phyloP scores from a whole-genome alignment of 2,113 vertebrate species.

The Dipodomys merriami region DNA sequence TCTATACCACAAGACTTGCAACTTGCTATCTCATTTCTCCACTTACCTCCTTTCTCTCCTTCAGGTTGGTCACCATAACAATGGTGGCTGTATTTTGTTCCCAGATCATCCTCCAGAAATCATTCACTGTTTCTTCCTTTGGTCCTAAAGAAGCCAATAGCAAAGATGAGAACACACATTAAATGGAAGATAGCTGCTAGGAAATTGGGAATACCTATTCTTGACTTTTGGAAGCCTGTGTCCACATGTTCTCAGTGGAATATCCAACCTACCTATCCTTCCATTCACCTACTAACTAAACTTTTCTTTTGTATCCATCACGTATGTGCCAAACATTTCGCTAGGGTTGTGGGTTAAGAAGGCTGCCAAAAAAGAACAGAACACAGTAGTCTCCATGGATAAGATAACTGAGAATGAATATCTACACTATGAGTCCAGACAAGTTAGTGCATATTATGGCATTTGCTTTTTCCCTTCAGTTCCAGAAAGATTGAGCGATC shows the following conservation, averaged over 20 bases:
- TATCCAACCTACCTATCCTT: not conserved
- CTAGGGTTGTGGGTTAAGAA: not conserved
- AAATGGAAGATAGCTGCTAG: slow-evolving; percentile 17
- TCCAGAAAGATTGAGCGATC: not conserved
- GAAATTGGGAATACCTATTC: slow-evolving; percentile 38
- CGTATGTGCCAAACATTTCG: not conserved
- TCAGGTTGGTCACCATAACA: slow-evolving; percentile 99
- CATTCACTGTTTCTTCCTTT: slow-evolving; percentile 98
- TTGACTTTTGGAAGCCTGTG: slow-evolving; percentile 50
- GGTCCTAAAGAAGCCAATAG: slow-evolving; percentile 89
- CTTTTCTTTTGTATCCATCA: slow-evolving; percentile 3
- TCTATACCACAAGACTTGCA: not conserved
- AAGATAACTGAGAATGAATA: not conserved
- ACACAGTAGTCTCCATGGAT: not conserved
- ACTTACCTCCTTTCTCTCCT: slow-evolving; percentile 97
- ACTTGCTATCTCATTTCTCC: not conserved
- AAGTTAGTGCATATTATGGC: not conserved
- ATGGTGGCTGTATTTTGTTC: slow-evolving; percentile 99
- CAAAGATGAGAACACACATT: slow-evolving; percentile 51
- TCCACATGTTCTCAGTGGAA: not conserved
- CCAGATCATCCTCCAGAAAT: slow-evolving; percentile 99
- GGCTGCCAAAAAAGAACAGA: slow-evolving; percentile 33
- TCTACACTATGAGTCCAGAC: not conserved
- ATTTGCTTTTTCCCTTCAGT: slow-evolving; percentile 11
- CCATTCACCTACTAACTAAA: slow-evolving; percentile 5